These are phyloP conservation scores for Eriosoma lanigerum DNA, from an alignment of 1,140 invertebrate genomes.

Conservation along the genomic window DNA sequence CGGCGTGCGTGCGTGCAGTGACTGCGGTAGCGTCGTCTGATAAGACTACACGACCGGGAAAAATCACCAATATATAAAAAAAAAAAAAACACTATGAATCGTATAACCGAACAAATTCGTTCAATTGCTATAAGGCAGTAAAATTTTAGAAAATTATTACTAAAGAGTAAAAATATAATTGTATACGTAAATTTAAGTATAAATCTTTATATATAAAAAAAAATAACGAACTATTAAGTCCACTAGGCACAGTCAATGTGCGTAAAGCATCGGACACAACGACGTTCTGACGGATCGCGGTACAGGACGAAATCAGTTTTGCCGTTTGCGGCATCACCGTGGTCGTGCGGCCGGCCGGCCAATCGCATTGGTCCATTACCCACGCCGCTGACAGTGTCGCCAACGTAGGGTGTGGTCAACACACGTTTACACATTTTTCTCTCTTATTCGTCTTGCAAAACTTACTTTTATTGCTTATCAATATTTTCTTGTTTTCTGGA, in stretches of 20 bases:
- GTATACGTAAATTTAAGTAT: not conserved
- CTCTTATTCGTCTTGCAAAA: not conserved
- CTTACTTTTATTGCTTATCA: not conserved
- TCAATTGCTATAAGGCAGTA: not conserved
- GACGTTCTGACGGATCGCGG: conserved; percentile 12
- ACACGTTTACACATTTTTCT: not conserved
- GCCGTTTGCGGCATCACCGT: conserved; percentile 17
- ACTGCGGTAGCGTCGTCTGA: not conserved
- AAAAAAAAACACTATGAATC: conserved; percentile 4
- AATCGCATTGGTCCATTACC: conserved; percentile 5
- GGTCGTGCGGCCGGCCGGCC: conserved; percentile 9
- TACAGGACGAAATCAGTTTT: conserved; percentile 27
- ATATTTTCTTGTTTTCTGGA: too few relatives aligned
- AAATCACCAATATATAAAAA: not conserved
- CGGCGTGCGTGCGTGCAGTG: not conserved
- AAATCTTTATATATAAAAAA: not conserved
- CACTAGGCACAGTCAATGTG: not conserved
- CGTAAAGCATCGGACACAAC: conserved; percentile 35
- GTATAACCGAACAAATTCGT: not conserved
- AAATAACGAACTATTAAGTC: not conserved
- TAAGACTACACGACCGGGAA: not conserved
- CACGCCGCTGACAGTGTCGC: conserved; percentile 20
- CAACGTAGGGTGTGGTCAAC: conserved; percentile 43
- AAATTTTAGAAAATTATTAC: not conserved
- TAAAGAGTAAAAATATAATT: not conserved